Evolutionary conservation across 2,113 vertebrate genomes (phyloP).

Genomic region (Sturnira hondurensis): DNA sequence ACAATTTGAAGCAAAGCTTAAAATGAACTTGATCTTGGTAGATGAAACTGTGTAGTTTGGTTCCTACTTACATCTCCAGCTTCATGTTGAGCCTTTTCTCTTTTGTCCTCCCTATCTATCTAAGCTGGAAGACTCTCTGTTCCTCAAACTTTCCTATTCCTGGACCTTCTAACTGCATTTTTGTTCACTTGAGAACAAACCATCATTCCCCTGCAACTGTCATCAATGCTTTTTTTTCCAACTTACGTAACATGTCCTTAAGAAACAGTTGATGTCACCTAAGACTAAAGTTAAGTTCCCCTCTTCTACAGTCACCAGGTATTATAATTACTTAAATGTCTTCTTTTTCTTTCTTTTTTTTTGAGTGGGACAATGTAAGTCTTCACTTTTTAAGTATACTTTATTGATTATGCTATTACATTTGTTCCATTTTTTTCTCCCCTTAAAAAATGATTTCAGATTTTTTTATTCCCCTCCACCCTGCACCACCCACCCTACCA

Average conservation of each 20-base stretch:
- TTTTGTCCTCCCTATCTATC: neutral
- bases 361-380: too few species aligned
- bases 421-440: too few species aligned
- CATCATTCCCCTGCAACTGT: neutral
- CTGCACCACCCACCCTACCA: too few species aligned
- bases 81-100: neutral
- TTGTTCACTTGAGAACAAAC: neutral
- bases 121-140: neutral
- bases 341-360: too few species aligned
- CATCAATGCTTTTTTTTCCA: neutral
- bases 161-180: neutral
- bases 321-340: neutral
- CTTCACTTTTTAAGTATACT: too few species aligned
- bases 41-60: neutral
- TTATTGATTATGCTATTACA: too few species aligned
- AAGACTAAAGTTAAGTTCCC: neutral
- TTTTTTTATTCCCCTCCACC: too few species aligned
- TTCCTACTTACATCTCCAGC: neutral
- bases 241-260: neutral
- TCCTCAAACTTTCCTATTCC: neutral
- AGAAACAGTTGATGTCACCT: neutral
- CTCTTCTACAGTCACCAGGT: neutral
- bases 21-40: neutral
- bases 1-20: neutral
- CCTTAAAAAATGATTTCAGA: too few species aligned